Evolutionary conservation across 1,140 invertebrate genomes (phyloP).

Genomic region (Magallana gigas): DNA sequence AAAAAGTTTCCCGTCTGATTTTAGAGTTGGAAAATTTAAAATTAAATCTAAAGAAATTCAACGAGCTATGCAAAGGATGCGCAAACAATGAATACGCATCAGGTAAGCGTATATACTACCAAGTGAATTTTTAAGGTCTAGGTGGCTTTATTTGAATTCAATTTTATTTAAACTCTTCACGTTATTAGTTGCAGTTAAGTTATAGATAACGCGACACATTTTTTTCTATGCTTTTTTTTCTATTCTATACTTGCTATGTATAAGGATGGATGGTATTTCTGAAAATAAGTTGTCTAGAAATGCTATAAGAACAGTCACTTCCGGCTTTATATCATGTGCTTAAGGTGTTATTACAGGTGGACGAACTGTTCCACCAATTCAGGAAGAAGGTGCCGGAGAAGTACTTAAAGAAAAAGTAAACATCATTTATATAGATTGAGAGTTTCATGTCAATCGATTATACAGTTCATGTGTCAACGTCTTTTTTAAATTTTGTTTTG

Average conservation of each 20-base stretch:
- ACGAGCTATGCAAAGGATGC: neutral
- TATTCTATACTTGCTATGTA: too few species aligned
- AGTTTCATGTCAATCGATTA: neutral
- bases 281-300: too few species aligned
- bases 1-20: neutral
- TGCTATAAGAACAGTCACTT: too few species aligned
- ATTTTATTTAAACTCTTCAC: too few species aligned
- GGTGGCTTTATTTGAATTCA: too few species aligned
- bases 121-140: too few species aligned
- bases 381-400: neutral
- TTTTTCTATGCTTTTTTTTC: too few species aligned
- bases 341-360: neutral
- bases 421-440: neutral
- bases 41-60: constrained; percentile 23
- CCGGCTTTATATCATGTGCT: neutral
- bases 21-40: neutral
- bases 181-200: too few species aligned
- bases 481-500: neutral
- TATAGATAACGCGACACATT: too few species aligned
- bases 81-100: too few species aligned
- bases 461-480: neutral
- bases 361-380: neutral
- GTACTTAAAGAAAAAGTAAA: neutral
- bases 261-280: too few species aligned
- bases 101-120: too few species aligned